Percentiles rank a stretch among this genome's conserved stretches.
These are phyloP conservation scores for Syngnathus rostellatus DNA, from an alignment of 2,797 vertebrate genomes.

Conservation along the genomic window DNA sequence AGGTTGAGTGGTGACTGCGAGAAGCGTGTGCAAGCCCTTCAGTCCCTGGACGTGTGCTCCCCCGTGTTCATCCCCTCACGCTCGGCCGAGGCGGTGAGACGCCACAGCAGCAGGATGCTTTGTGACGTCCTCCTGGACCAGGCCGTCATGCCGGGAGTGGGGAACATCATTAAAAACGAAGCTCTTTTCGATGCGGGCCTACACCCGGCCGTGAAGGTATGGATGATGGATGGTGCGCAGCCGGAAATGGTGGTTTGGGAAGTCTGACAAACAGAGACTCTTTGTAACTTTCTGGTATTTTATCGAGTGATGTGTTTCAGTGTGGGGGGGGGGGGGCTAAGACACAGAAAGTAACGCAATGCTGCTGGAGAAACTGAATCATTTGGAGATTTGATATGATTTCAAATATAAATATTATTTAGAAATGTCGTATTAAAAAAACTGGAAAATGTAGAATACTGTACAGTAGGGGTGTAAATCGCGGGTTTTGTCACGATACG, in stretches of 20 bases:
- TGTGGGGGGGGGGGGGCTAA: slow-evolving; percentile 17
- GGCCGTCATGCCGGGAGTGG: slow-evolving; percentile 84
- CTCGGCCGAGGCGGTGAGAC: slow-evolving; percentile 72
- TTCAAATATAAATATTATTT: background rate
- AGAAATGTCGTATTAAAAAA: too few relatives aligned
- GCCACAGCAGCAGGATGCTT: slow-evolving; percentile 74
- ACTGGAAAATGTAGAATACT: background rate
- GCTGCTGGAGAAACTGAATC: slow-evolving; percentile 6
- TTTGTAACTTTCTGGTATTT: slow-evolving; percentile 24
- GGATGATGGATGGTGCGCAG: slow-evolving; percentile 56
- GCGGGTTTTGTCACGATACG: too few relatives aligned
- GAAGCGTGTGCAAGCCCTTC: slow-evolving; percentile 71
- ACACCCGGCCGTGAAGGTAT: slow-evolving; percentile 82
- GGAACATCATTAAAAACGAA: slow-evolving; percentile 98
- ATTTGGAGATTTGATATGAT: background rate
- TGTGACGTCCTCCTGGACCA: slow-evolving; percentile 92
- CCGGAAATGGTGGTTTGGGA: slow-evolving; percentile 20
- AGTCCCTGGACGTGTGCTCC: slow-evolving; percentile 84
- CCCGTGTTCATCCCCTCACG: slow-evolving; percentile 75
- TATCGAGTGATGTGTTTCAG: slow-evolving; percentile 37
- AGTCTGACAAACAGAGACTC: slow-evolving; percentile 25
- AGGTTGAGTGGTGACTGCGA: slow-evolving; percentile 77
- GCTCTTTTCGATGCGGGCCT: slow-evolving; percentile 86
- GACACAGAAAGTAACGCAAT: slow-evolving; percentile 24
- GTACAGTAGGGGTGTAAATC: too few relatives aligned